phyloP scores from a whole-genome alignment of 2,113 vertebrate species.

The Bos indicus region DNA sequence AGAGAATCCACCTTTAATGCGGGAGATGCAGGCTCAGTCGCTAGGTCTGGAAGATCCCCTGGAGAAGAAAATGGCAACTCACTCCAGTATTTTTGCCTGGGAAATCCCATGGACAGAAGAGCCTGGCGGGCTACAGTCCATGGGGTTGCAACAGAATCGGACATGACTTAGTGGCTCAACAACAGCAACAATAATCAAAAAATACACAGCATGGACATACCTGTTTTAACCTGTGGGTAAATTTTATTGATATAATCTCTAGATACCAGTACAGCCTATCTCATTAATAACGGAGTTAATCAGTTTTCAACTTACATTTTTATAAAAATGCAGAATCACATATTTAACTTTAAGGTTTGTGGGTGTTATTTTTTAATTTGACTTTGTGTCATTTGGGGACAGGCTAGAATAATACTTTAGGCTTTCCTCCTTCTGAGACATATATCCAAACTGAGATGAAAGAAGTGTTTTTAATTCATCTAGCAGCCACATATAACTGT shows the following conservation, averaged over 20 bases:
- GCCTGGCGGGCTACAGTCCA: neutral
- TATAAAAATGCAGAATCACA: neutral
- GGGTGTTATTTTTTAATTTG: neutral
- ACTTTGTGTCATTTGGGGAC: neutral
- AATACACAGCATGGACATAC: neutral
- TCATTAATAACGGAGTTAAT: neutral
- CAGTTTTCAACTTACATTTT: neutral
- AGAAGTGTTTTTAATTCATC: neutral
- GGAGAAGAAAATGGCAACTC: neutral
- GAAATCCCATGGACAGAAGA: neutral
- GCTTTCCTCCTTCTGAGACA: neutral
- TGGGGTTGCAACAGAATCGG: neutral
- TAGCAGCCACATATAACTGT: neutral
- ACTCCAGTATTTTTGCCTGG: neutral
- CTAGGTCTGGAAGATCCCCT: neutral
- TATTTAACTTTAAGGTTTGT: neutral
- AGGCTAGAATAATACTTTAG: neutral
- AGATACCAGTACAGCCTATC: neutral
- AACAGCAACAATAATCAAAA: neutral
- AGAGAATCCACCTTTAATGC: neutral
- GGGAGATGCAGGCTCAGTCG: neutral
- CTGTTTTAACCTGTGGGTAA: neutral
- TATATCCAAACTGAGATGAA: constrained; percentile 12
- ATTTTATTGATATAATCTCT: neutral
- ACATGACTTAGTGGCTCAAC: neutral